phyloP scores from a whole-genome alignment of 2,113 vertebrate genomes.

The Petroica traversi region DNA sequence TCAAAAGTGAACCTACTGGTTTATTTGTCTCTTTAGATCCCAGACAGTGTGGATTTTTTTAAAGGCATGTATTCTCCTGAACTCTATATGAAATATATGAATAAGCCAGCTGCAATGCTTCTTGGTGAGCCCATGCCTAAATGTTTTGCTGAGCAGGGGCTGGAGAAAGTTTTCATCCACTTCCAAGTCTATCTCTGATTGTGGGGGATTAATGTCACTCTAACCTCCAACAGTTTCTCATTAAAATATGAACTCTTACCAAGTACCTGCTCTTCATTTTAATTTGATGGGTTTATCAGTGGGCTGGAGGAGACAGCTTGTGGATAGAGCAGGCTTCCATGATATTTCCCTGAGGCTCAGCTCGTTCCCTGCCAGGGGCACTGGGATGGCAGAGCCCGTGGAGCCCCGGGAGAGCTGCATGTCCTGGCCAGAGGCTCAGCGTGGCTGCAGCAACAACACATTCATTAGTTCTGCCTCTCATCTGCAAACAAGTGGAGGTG shows the following conservation, averaged over 20 bases:
- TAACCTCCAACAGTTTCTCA: conserved; percentile 41
- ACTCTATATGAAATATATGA: background rate
- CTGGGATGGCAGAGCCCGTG: rapidly evolving
- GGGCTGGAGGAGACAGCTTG: background rate
- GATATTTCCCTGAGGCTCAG: background rate
- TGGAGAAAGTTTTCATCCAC: conserved; percentile 11
- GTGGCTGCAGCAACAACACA: background rate
- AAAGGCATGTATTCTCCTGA: background rate
- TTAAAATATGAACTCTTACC: background rate
- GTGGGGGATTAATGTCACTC: background rate
- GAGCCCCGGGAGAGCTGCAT: background rate
- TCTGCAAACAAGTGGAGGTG: background rate
- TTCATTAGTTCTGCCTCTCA: background rate
- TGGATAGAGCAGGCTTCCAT: background rate
- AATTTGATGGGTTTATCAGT: background rate
- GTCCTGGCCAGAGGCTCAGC: background rate
- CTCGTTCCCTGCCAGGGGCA: background rate
- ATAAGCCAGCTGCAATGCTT: background rate
- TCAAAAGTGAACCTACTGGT: conserved; percentile 19
- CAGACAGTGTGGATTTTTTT: background rate
- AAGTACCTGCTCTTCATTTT: background rate
- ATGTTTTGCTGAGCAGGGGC: background rate
- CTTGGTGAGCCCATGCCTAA: background rate
- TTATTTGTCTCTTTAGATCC: conserved; percentile 33
- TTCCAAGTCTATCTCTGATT: background rate